phyloP scores from a whole-genome alignment of 2,888 invertebrate genomes.

The Cryptus armator region DNA sequence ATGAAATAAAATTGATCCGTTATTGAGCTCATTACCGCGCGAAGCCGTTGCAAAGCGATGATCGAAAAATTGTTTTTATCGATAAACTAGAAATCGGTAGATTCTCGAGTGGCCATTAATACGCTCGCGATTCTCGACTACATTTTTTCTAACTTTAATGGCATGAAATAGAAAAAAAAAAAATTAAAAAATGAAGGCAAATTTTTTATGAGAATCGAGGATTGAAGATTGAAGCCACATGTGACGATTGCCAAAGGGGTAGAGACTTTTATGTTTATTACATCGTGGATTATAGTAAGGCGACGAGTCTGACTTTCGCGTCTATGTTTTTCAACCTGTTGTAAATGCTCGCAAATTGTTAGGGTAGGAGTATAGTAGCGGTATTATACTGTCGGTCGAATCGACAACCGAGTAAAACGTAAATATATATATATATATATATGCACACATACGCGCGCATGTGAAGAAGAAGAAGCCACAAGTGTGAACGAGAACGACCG shows the following conservation, averaged over 20 bases:
- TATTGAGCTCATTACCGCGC: slow-evolving; percentile 29
- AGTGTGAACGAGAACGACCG: slow-evolving; percentile 59
- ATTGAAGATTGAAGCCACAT: slow-evolving; percentile 39
- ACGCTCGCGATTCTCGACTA: slow-evolving; percentile 16
- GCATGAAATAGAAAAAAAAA: slow-evolving; percentile 9
- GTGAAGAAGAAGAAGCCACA: slow-evolving; percentile 49
- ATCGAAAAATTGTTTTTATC: slow-evolving; percentile 45
- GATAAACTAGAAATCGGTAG: slow-evolving; percentile 36
- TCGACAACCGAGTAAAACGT: slow-evolving; percentile 1
- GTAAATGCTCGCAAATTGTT: slow-evolving; percentile 38
- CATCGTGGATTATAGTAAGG: slow-evolving; percentile 54
- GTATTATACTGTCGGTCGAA: slow-evolving; percentile 15
- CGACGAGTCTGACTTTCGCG: slow-evolving; percentile 26
- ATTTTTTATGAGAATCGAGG: slow-evolving; percentile 33
- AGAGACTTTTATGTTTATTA: slow-evolving; percentile 46
- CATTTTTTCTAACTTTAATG: neutral
- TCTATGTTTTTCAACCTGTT: slow-evolving; percentile 51
- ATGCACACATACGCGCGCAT: slow-evolving; percentile 23
- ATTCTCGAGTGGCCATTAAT: slow-evolving; percentile 35
- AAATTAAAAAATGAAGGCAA: slow-evolving; percentile 12
- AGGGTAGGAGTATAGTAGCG: slow-evolving; percentile 3
- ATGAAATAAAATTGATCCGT: slow-evolving; percentile 46
- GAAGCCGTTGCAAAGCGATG: neutral
- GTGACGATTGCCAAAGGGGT: slow-evolving; percentile 1
- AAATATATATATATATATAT: slow-evolving; percentile 30